Evolutionary conservation across 2,113 vertebrate genomes (phyloP), one percentile per base, ranked within the genome.

Genomic region (Lagopus leucura): DNA sequence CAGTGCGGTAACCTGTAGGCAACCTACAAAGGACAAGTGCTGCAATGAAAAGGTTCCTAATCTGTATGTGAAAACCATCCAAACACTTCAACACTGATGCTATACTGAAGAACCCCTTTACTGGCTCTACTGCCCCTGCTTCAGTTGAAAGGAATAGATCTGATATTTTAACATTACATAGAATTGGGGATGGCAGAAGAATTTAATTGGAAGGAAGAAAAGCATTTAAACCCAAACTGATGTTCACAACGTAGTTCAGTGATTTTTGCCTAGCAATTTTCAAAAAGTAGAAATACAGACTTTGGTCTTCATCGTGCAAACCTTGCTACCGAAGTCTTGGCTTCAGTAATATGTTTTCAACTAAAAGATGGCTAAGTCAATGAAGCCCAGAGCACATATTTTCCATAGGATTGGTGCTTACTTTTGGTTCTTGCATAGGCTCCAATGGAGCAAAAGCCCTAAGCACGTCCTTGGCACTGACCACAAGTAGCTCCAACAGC

Each of bases 401-500:
- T 75, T 43, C 34, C 34, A 52, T 2, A 32, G 38, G 58, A 71
- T 42, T 48, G 50, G 20, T 63, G 27, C 36, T 90, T 54, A 61
- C 28, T 48, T 20, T 54, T 43, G 7, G 50, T 34, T 32, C 50
- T 67, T n/a, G 40, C 6, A 61, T 1, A 12, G 50, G 40, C 48
- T 72, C 11, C 82, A 73, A 10, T 12, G 73, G 40, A 28, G 45
- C 27, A 70, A 88, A 54, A 85, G 25, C 67, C 7, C 63, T 18
- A 11, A 47, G 25, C n/a, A 45, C 0, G 0, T 38, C 71, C 60
- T 45, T 66, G 47, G 60, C 50, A 58, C 3, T 0, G 1, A 76
- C 28, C 50, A 61, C 0, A 0, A 77, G 28, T 2, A 47, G 7
- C 42, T 84, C 70, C 57, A 54, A 34, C 34, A 61, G 34, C 67